Base-by-base conservation (phyloP, 2,797 vertebrate genomes). In the Holocentrus rufus region DNA sequence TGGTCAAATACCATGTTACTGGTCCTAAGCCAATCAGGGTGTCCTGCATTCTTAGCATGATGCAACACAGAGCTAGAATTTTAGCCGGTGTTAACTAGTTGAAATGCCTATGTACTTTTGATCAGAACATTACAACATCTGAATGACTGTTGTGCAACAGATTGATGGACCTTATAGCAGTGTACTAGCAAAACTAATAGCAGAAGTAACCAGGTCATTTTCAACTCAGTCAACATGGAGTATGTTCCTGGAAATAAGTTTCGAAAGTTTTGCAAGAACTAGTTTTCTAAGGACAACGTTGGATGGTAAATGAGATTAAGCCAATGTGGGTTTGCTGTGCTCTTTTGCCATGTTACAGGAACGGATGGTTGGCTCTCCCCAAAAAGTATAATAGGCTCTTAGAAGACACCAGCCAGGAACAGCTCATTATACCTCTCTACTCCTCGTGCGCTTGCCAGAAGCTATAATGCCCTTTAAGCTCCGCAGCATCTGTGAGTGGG, bases 31-130 rank as follows among this genome's bases (percentile, higher is more conserved):
- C 61, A 67, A 65, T 46, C 25, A 74, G 52, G 46, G 63, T 72
- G 65, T 36, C 68, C 78, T 73, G 23, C 34, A 62, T 80, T 81
- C 66, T 22, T 55, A 47, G 25, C 7, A 31, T 72, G 46, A 72
- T 55, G 69, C 49, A 70, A 59, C 46, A 31, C 68, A 65, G 74
- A 74, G 68, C 65, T 42, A 71, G 61, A 65, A 76, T 72, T 46
- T 65, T 57, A 58, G 61, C 56, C n/a, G 1, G 52, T 22, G 56
- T 54, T 25, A 36, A 49, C 22, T 59, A 47, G 57, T 57, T 55
- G 55, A 23, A 69, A 58, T 57, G 18, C 30, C 17, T 23, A 27
- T 10, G 31, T 30, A 65, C 55, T 52, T 66, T 64, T 61, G 6
- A 65, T 56, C 20, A 73, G 25, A 69, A 49, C 34, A 72, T 81